These are phyloP conservation scores for Mechanitis mazaeus DNA, from an alignment of 2,888 invertebrate genomes.

Conservation along the genomic window DNA sequence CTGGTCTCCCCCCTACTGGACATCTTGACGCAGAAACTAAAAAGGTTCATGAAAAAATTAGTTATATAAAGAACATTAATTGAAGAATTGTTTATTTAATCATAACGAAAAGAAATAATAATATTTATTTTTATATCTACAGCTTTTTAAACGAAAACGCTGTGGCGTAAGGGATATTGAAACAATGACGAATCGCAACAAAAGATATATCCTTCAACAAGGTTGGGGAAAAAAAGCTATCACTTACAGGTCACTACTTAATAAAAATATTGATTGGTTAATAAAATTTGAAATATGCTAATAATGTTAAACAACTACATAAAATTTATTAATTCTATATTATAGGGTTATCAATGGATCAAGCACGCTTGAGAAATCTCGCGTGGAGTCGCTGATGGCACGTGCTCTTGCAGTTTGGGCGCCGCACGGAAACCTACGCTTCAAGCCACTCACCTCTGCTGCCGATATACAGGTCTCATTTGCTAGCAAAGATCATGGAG, in stretches of 20 bases:
- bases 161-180: conserved; percentile 85
- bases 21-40: conserved; percentile 79
- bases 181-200: conserved; percentile 46
- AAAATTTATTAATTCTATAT: conserved; percentile 22
- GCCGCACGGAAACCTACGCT: conserved; percentile 78
- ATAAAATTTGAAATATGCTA: too few species aligned
- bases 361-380: conserved; percentile 74
- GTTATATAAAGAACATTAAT: not conserved
- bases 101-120: too few species aligned
- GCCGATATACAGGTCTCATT: conserved; percentile 87
- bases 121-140: conserved; percentile 6
- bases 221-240: conserved; percentile 83
- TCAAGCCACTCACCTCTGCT: conserved; percentile 65
- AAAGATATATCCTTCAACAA: conserved; percentile 78
- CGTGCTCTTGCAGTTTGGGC: conserved; percentile 83
- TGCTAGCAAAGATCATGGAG: conserved; percentile 81
- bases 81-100: not conserved
- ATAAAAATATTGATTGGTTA: too few species aligned
- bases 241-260: conserved; percentile 74
- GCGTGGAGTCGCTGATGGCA: conserved; percentile 75
- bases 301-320: not conserved
- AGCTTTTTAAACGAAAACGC: conserved; percentile 81
- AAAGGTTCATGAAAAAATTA: conserved; percentile 54
- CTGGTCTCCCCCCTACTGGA: conserved; percentile 82
- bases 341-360: conserved; percentile 82